These are phyloP conservation scores for Steinernema carpocapsae DNA, from an alignment of 2,888 invertebrate species.

Conservation along the genomic window DNA sequence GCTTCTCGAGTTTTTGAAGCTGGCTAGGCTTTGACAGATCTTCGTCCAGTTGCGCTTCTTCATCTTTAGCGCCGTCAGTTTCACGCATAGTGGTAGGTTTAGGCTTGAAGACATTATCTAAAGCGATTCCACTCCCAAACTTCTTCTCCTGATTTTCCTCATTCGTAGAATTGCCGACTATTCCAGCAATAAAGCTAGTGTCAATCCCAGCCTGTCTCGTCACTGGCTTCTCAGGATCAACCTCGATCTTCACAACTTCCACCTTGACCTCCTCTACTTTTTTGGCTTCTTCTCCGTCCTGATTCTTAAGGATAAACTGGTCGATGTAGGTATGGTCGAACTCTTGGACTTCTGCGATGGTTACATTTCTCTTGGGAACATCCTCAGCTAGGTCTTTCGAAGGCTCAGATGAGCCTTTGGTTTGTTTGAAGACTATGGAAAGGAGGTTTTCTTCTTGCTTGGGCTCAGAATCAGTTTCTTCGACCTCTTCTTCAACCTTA, in stretches of 20 bases:
- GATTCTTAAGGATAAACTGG: neutral
- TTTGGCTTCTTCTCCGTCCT: neutral
- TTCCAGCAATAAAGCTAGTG: neutral
- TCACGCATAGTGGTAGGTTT: no score
- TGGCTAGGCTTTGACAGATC: no score
- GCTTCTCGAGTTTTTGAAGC: no score
- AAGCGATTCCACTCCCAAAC: neutral
- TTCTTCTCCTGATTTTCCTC: no score
- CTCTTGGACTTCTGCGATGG: neutral
- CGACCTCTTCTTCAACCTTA: neutral
- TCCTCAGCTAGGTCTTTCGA: neutral
- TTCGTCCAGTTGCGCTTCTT: neutral
- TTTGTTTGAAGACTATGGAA: no score
- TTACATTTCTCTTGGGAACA: neutral
- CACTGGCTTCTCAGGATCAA: no score
- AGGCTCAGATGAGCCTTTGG: no score
- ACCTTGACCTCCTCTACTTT: neutral
- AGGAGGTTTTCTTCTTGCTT: no score
- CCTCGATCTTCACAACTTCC: neutral
- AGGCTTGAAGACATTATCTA: neutral
- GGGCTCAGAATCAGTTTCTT: neutral
- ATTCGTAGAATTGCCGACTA: neutral
- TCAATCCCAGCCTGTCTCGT: neutral
- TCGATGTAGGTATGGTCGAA: slow-evolving; percentile 12
- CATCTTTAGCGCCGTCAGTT: slow-evolving; percentile 11